phyloP scores from a whole-genome alignment of 1,140 invertebrate genomes.

The Heliconius congener region DNA sequence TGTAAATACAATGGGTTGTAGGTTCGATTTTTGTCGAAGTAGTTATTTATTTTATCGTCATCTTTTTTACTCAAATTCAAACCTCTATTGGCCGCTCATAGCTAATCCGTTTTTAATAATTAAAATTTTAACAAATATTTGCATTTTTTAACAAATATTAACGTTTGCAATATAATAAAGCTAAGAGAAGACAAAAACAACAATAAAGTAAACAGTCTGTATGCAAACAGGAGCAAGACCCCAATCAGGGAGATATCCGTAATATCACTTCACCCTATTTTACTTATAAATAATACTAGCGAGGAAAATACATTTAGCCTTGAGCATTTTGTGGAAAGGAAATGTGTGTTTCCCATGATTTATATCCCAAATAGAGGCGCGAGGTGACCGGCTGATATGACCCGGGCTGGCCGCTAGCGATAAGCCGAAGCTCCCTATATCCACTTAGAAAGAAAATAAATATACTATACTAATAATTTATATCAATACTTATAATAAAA shows the following conservation, averaged over 20 bases:
- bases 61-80: no score
- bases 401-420: slow-evolving; percentile 69
- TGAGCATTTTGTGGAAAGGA: slow-evolving; percentile 71
- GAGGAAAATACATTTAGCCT: slow-evolving; percentile 68
- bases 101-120: no score
- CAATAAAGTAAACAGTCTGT: neutral
- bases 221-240: neutral
- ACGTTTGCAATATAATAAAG: slow-evolving; percentile 8
- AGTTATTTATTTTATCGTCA: no score
- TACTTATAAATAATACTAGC: slow-evolving; percentile 52
- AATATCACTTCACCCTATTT: slow-evolving; percentile 45
- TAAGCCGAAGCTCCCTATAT: slow-evolving; percentile 68
- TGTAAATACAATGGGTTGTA: no score
- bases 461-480: slow-evolving; percentile 61
- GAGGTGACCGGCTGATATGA: slow-evolving; percentile 65
- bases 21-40: no score
- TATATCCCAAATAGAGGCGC: slow-evolving; percentile 72
- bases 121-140: no score
- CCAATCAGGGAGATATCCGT: slow-evolving; percentile 21
- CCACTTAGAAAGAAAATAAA: slow-evolving; percentile 75
- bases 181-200: neutral
- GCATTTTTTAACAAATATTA: no score
- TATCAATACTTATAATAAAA: slow-evolving; percentile 47
- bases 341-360: slow-evolving; percentile 79
- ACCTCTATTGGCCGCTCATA: no score